Base-by-base conservation (phyloP, 2,888 invertebrate genomes). In the Eupithecia subfuscata region DNA sequence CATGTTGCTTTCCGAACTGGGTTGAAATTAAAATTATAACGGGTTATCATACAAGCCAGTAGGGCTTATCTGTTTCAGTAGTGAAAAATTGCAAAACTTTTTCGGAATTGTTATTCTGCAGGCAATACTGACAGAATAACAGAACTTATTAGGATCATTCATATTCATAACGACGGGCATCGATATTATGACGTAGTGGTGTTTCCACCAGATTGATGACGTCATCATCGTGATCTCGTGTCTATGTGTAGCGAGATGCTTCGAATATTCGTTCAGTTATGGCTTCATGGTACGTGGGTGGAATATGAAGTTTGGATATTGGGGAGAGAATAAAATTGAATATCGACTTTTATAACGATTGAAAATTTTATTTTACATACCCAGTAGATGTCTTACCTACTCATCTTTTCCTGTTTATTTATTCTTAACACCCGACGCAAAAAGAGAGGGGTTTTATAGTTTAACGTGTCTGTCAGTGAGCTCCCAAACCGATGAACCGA, bases 171-270 rank as follows among this genome's bases (percentile, higher is more conserved):
- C 9, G 52, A n/a, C 56, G 11, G 7, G 30, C 30, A 34, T 56
- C 56, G 22, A 22, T 56, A 12, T 52, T 60, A 60, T 74, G 80
- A 77, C 75, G 76, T 80, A 77, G 73, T 71, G 71, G 70, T 63
- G 70, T 71, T 76, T 74, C 75, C 56, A 0, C n/a, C 4, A 43
- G 68, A 80, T 77, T 79, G 75, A 69, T 75, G 71, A 74, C 45
- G 75, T 37, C 77, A 76, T 80, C 71, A 77, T 68, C 67, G 56
- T 48, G 52, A 63, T 63, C 60, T 63, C 60, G n/a, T 2, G 48
- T 48, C 52, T 52, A 48, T 22, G 22, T 22, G 56, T 56, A 56
- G 52, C 52, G 52, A 22, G 56, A 56, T 22, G 11, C 22, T 56
- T 63, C 7, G 30, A 63, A 63, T 63, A 14, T 63, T 8, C 30